A percentile compares a stretch with the other conserved stretches of the same genome.
phyloP scores from a whole-genome alignment of 2,797 vertebrate genomes.

The Acrocephalus scirpaceus region DNA sequence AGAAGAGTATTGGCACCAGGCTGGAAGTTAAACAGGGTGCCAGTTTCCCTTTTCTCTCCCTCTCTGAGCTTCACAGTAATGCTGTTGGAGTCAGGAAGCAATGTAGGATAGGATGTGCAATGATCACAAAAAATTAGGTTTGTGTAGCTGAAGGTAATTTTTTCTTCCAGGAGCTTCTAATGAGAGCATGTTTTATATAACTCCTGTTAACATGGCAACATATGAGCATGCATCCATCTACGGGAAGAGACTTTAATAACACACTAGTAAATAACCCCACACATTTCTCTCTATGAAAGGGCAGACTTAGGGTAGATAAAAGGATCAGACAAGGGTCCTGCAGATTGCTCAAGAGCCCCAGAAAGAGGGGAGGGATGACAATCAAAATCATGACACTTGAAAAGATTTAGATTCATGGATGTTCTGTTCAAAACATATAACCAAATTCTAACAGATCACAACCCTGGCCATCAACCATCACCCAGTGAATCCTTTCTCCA shows the following conservation, averaged over 20 bases:
- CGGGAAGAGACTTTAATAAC: neutral
- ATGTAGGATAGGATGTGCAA: neutral
- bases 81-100: neutral
- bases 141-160: neutral
- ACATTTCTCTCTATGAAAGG: neutral
- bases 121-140: neutral
- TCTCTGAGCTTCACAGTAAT: neutral
- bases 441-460: neutral
- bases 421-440: neutral
- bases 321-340: neutral
- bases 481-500: neutral
- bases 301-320: neutral
- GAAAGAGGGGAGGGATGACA: neutral
- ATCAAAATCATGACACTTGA: neutral
- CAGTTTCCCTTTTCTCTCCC: neutral
- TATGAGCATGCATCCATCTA: neutral
- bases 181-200: neutral
- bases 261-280: neutral
- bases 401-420: neutral
- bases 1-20: conserved; percentile 18
- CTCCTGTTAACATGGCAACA: conserved; percentile 36
- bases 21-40: conserved; percentile 13
- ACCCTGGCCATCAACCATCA: rapidly evolving
- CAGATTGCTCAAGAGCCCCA: neutral
- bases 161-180: conserved; percentile 1